Evolutionary conservation across 2,888 invertebrate genomes (phyloP).

Genomic region (Automeris io): DNA sequence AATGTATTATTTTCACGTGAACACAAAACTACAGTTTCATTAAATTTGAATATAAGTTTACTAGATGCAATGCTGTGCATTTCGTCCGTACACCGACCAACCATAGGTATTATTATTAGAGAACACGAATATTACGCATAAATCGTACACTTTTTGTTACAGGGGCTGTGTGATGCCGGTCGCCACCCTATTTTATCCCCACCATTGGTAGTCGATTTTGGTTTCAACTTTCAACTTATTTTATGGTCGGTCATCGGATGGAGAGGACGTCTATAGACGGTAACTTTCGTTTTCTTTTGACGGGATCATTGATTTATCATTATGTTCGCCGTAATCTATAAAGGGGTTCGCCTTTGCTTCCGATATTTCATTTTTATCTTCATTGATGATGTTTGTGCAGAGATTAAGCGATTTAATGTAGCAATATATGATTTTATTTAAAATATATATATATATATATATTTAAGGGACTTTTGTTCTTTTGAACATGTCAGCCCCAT

Average conservation of each 20-base stretch:
- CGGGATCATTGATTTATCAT: background rate
- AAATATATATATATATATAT: no score
- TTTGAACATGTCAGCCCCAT: no score
- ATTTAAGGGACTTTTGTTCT: no score
- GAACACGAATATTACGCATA: slow-evolving; percentile 48
- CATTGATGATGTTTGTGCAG: no score
- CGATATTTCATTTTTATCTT: background rate
- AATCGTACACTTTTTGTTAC: slow-evolving; percentile 68
- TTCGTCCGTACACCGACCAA: slow-evolving; percentile 29
- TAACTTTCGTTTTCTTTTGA: background rate
- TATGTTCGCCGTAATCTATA: background rate
- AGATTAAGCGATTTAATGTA: no score
- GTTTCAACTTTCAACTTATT: slow-evolving; percentile 1
- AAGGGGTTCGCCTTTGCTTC: background rate
- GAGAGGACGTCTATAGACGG: background rate
- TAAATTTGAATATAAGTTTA: slow-evolving; percentile 7
- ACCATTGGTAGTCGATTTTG: slow-evolving; percentile 19
- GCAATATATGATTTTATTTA: no score
- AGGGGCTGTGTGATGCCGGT: slow-evolving; percentile 50
- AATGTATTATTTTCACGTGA: background rate
- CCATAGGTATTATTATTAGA: slow-evolving; percentile 44
- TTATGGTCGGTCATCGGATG: background rate
- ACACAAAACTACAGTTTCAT: background rate
- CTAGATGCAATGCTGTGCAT: slow-evolving; percentile 14
- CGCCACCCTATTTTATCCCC: slow-evolving; percentile 49